These are phyloP conservation scores for Mystacides longicornis DNA, from an alignment of 2,888 invertebrate species.

Conservation along the genomic window DNA sequence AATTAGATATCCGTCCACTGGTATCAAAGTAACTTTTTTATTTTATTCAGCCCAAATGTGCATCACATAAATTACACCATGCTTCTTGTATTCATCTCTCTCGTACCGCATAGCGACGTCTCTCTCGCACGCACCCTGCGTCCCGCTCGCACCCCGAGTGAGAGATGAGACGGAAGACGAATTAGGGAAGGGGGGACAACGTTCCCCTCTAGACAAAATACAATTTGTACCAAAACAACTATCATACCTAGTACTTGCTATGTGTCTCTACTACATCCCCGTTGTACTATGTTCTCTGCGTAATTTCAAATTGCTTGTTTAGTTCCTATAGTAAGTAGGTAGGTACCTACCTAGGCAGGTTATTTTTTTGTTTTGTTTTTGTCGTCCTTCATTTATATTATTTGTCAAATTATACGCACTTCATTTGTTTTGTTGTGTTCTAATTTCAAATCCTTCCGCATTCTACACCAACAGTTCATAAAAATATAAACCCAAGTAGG, in stretches of 20 bases:
- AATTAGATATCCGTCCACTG: conserved; percentile 38
- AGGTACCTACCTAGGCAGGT: too few relatives aligned
- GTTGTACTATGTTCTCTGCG: conserved; percentile 9
- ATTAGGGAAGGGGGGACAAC: background rate
- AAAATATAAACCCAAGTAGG: too few relatives aligned
- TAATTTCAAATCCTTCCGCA: too few relatives aligned
- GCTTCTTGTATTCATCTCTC: conserved; percentile 41
- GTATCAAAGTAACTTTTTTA: conserved; percentile 41
- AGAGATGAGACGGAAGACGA: conserved; percentile 2
- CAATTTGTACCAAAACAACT: conserved; percentile 20
- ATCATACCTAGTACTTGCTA: conserved; percentile 7
- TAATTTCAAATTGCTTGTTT: conserved; percentile 14
- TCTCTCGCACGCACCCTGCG: conserved; percentile 29
- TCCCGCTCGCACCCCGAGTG: conserved; percentile 34
- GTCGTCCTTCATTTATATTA: too few relatives aligned
- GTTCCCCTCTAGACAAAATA: conserved; percentile 7
- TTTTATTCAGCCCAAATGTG: conserved; percentile 48
- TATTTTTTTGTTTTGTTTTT: too few relatives aligned
- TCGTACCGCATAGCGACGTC: conserved; percentile 30
- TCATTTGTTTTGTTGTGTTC: too few relatives aligned
- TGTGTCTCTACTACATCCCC: conserved; percentile 6
- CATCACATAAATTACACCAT: conserved; percentile 46
- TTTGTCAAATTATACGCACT: too few relatives aligned
- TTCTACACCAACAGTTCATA: too few relatives aligned
- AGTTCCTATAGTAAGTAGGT: too few relatives aligned